phyloP scores from a whole-genome alignment of 2,797 vertebrate genomes.

The Enoplosus armatus region DNA sequence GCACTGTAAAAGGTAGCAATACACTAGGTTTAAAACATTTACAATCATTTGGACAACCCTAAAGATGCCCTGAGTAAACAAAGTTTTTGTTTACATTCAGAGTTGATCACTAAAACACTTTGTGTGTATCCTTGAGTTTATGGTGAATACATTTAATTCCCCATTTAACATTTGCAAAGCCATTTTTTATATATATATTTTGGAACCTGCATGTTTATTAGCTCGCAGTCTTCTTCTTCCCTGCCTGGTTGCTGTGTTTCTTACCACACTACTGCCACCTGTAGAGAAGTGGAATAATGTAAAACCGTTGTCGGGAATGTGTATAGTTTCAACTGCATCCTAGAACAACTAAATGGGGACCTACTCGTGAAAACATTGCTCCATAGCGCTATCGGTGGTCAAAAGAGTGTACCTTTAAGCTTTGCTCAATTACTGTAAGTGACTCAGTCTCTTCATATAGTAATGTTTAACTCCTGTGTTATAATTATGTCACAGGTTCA shows the following conservation, averaged over 20 bases:
- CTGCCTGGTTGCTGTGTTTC: neutral
- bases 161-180: neutral
- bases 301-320: neutral
- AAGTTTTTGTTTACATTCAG: neutral
- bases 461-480: neutral
- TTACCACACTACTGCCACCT: neutral
- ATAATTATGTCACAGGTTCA: neutral
- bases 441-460: conserved; percentile 7
- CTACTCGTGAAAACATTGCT: conserved; percentile 4
- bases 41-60: neutral
- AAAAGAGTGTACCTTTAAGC: neutral
- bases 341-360: neutral
- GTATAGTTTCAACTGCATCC: neutral
- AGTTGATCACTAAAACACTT: neutral
- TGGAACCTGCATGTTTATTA: neutral
- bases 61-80: neutral
- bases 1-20: neutral
- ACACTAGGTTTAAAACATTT: neutral
- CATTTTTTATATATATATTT: neutral
- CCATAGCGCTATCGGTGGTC: neutral
- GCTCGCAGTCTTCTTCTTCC: neutral
- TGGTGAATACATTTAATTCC: neutral
- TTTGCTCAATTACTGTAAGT: neutral
- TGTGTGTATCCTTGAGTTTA: neutral
- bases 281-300: neutral